Evolutionary conservation across 2,888 invertebrate genomes (phyloP).

Genomic region (Amphipyra berbera): DNA sequence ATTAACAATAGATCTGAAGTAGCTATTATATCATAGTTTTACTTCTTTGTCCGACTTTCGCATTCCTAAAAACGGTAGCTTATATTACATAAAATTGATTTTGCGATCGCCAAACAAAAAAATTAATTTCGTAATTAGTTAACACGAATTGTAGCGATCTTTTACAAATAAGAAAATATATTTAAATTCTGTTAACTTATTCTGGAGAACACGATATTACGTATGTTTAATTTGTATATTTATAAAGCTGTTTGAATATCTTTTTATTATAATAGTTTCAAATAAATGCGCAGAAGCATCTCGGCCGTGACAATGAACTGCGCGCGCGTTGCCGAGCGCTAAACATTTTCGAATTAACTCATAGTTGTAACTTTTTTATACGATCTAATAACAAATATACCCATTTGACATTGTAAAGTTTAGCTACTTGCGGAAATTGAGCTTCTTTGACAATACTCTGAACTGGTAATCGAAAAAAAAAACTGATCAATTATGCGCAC

Average conservation of each 20-base stretch:
- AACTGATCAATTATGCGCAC: background rate
- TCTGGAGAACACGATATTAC: too few species aligned
- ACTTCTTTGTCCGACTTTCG: slow-evolving; percentile 33
- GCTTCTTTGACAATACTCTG: slow-evolving; percentile 16
- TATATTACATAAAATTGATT: slow-evolving; percentile 19
- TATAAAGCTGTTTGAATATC: too few species aligned
- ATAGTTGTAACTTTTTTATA: slow-evolving; percentile 39
- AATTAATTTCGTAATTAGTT: background rate
- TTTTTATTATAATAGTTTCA: slow-evolving; percentile 7
- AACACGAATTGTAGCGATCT: background rate
- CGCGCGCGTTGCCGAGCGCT: slow-evolving; percentile 43
- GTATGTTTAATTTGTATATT: too few species aligned
- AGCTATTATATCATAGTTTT: slow-evolving; percentile 31
- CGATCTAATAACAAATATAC: slow-evolving; percentile 27
- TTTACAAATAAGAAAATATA: background rate
- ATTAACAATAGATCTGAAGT: slow-evolving; percentile 26
- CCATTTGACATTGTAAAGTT: slow-evolving; percentile 34
- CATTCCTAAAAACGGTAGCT: slow-evolving; percentile 1
- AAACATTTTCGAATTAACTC: slow-evolving; percentile 56
- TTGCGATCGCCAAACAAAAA: background rate
- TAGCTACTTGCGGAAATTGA: slow-evolving; percentile 29
- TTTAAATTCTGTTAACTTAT: too few species aligned
- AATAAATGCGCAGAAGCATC: slow-evolving; percentile 38
- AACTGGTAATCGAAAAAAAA: background rate
- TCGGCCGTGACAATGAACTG: slow-evolving; percentile 70